These are phyloP conservation scores for Cyanoliseus patagonus DNA, from an alignment of 2,113 vertebrate genomes.

Conservation along the genomic window DNA sequence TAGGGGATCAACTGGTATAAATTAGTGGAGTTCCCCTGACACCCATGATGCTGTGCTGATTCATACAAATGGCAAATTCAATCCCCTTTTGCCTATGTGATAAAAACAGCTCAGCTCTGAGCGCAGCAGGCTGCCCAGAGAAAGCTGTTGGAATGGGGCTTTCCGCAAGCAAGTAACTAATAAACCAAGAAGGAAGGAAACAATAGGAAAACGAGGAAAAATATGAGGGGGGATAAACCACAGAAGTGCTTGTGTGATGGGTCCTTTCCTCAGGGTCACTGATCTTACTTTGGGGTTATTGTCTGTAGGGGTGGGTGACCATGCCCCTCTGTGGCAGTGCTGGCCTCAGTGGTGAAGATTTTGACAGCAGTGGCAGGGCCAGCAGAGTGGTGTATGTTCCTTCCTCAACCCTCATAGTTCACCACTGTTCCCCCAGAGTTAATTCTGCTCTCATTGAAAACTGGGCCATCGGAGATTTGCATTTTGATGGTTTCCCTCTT, in stretches of 20 bases:
- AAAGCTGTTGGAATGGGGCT: background rate
- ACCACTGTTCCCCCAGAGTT: background rate
- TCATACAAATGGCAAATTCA: background rate
- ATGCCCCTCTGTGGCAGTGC: background rate
- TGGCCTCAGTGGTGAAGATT: accelerated
- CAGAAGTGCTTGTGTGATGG: background rate
- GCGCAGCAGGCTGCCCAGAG: background rate
- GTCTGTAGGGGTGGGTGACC: background rate
- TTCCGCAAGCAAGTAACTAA: background rate
- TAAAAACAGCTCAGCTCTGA: background rate
- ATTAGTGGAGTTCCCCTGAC: background rate
- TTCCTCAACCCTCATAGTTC: background rate
- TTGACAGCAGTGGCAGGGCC: background rate
- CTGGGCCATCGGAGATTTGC: background rate
- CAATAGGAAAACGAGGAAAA: background rate
- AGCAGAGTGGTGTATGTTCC: background rate
- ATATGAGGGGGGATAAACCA: accelerated
- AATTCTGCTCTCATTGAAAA: background rate
- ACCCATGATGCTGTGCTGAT: background rate
- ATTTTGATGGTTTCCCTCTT: background rate
- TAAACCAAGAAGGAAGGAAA: background rate
- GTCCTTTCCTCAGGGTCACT: background rate
- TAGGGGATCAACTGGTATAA: background rate
- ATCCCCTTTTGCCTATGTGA: background rate
- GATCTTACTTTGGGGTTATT: background rate